Percentiles rank a stretch among this genome's conserved stretches.
Conservation (phyloP, 92 coral and sea anemone genomes). For the Pocillopora grandis region DNA sequence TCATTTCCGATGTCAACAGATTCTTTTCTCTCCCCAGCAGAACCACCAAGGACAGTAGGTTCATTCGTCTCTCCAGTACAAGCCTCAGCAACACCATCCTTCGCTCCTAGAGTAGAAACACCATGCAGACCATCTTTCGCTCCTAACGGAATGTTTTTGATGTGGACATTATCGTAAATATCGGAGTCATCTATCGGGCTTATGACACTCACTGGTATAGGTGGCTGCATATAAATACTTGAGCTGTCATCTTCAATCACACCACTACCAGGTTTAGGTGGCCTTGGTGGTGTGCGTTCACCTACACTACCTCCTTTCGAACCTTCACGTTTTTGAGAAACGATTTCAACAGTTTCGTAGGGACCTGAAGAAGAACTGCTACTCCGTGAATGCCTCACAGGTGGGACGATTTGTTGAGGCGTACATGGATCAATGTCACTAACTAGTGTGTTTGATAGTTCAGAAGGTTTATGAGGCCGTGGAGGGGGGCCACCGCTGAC, state of each 20-base stretch:
- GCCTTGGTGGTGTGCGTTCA: conserved; percentile 17
- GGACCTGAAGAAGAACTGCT: conserved; percentile 32
- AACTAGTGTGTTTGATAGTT: neutral
- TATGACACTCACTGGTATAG: conserved; percentile 9
- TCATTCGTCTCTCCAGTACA: neutral
- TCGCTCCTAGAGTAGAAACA: neutral
- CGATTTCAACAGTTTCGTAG: conserved; percentile 54
- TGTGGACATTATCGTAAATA: conserved; percentile 58
- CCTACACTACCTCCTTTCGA: neutral
- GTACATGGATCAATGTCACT: neutral
- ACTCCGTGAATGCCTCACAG: conserved; percentile 13
- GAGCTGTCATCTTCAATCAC: conserved; percentile 7
- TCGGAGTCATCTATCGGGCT: conserved; percentile 8
- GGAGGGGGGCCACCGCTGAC: neutral
- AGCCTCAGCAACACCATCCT: neutral
- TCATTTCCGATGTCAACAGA: neutral
- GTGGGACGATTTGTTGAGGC: conserved; percentile 1
- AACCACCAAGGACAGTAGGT: neutral
- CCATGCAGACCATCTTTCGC: neutral
- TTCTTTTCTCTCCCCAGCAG: neutral
- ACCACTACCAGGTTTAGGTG: conserved; percentile 29
- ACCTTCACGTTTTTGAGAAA: neutral
- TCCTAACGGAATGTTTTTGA: conserved; percentile 39
- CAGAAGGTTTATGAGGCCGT: conserved; percentile 23
- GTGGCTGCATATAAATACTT: conserved; percentile 54